Evolutionary conservation across 1,140 invertebrate genomes (phyloP), one percentile per base, ranked within the genome.

Genomic region (Caerostris darwini): DNA sequence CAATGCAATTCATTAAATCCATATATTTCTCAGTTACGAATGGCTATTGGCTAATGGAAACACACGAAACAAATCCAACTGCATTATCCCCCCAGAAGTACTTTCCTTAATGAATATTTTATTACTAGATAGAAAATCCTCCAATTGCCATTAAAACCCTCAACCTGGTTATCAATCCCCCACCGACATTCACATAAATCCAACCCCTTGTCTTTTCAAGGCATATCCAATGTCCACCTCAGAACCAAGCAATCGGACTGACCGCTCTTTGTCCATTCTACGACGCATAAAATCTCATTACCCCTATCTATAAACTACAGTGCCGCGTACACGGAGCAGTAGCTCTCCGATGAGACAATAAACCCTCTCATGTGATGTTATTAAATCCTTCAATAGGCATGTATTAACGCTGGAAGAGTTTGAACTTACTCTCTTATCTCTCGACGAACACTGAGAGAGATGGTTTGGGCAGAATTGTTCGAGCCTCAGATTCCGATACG

Each of bases 331-430:
- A 81, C 14, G 19, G 69, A 19, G 19, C 34, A 54, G 69, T 58
- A 81, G n/a, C 58, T 34, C 58, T 34, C 64, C 53, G 88, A 54
- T 85, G 90, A 92, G 90, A 85, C 81, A 92, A 69, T 92, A 92
- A 92, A 92, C 81, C 58, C 90, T 67, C 90, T 85, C 90, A 83
- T 83, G 90, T 83, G 90, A 92, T 92, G 81, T 92, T 92, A 92
- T 92, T 92, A 92, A 92, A 85, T 92, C 90, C 90, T 85, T 92
- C 90, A 92, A 92, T 92, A 69, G 58, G 77, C 81, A 81, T 85
- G 77, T 92, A 85, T 92, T 69, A 85, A 53, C 56, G 34, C 58
- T 71, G 90, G 71, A 85, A 81, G 34, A 59, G 71, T 34, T 59
- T 82, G 12, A 56, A 19, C 58, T 54, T 7, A 53, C 56, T 81